These are phyloP conservation scores for Limnephilus rhombicus DNA, from an alignment of 2,888 invertebrate genomes.

Conservation along the genomic window DNA sequence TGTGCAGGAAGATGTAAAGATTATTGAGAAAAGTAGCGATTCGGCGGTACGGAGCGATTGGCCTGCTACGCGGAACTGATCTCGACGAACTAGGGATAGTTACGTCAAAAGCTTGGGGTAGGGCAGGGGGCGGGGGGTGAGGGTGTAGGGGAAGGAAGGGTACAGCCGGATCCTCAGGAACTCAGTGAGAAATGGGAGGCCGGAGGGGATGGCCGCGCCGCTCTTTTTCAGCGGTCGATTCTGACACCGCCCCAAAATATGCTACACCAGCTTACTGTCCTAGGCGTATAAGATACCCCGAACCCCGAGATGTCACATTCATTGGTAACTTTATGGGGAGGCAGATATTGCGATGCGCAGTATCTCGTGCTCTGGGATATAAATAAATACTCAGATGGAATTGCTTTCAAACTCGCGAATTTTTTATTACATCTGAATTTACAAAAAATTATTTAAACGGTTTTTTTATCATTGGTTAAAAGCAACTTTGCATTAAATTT, in stretches of 20 bases:
- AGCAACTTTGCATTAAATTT: background rate
- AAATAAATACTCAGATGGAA: background rate
- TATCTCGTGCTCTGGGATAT: background rate
- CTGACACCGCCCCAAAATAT: slow-evolving; percentile 56
- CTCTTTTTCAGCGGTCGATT: background rate
- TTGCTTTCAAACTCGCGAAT: background rate
- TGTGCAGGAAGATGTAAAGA: background rate
- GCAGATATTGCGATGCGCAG: background rate
- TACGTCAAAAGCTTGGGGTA: slow-evolving; percentile 71
- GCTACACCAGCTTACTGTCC: slow-evolving; percentile 14
- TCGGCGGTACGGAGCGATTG: slow-evolving; percentile 68
- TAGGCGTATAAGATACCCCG: background rate
- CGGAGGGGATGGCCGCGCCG: slow-evolving; percentile 1
- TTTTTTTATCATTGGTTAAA: background rate
- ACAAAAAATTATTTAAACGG: background rate
- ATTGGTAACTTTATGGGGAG: slow-evolving; percentile 18
- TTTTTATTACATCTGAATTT: background rate
- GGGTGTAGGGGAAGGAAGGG: slow-evolving; percentile 31
- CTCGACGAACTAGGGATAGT: slow-evolving; percentile 73
- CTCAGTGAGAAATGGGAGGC: slow-evolving; percentile 50
- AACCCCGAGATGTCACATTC: slow-evolving; percentile 25
- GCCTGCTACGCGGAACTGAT: slow-evolving; percentile 72
- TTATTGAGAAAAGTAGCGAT: slow-evolving; percentile 36
- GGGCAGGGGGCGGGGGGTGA: slow-evolving; percentile 68
- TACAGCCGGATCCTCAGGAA: slow-evolving; percentile 31